These are phyloP conservation scores for Crepidodera aurea DNA, from an alignment of 2,888 invertebrate species.

Conservation along the genomic window DNA sequence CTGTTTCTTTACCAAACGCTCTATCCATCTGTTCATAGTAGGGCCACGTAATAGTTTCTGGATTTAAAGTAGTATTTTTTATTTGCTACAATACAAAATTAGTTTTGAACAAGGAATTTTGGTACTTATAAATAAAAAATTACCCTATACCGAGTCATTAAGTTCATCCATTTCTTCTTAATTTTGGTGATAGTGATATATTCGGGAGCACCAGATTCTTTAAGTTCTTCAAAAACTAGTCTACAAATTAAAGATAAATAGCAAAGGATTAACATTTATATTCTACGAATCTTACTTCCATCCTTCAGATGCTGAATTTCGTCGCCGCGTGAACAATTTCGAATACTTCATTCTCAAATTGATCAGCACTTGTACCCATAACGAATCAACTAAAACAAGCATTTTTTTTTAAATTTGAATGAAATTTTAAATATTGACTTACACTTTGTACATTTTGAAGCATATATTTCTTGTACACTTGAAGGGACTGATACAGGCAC, in stretches of 20 bases:
- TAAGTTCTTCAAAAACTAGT: conserved; percentile 45
- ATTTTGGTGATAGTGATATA: conserved; percentile 48
- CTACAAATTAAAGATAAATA: conserved; percentile 33
- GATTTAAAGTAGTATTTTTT: conserved; percentile 44
- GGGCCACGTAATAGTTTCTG: conserved; percentile 46
- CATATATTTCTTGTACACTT: conserved; percentile 36
- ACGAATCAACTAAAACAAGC: conserved; percentile 43
- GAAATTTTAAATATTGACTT: conserved; percentile 21
- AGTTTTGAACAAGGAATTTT: neutral
- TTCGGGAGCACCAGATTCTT: conserved; percentile 46
- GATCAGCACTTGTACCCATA: conserved; percentile 50
- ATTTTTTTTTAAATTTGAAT: neutral
- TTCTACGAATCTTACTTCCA: conserved; percentile 44
- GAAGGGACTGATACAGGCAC: conserved; percentile 24
- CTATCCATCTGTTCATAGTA: conserved; percentile 50
- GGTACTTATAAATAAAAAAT: neutral
- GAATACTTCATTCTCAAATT: conserved; percentile 51
- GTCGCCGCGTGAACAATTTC: conserved; percentile 46
- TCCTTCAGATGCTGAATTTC: conserved; percentile 48
- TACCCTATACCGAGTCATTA: conserved; percentile 49
- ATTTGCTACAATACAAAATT: conserved; percentile 41
- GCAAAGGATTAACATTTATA: neutral
- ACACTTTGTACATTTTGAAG: conserved; percentile 40
- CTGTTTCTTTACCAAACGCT: conserved; percentile 42
- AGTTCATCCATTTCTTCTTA: conserved; percentile 52